Evolutionary conservation across 2,888 invertebrate species (phyloP).

Genomic region (Schizaphis graminum): DNA sequence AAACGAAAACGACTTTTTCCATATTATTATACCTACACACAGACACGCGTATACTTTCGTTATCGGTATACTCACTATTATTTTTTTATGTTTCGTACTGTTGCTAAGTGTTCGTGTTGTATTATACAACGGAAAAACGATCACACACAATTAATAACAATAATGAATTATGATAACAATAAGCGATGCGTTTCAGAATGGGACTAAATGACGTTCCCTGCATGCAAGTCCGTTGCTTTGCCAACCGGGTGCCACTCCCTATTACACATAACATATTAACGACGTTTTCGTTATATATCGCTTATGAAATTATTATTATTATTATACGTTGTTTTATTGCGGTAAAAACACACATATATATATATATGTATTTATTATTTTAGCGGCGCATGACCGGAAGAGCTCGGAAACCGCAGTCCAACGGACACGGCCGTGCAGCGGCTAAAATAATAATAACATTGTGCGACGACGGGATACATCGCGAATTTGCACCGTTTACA

Average conservation of each 20-base stretch:
- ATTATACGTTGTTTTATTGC: background rate
- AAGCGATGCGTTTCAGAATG: conserved; percentile 67
- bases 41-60: background rate
- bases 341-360: background rate
- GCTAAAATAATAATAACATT: background rate
- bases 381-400: background rate
- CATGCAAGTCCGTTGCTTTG: conserved; percentile 65
- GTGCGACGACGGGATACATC: background rate
- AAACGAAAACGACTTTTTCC: conserved; percentile 30
- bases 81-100: background rate
- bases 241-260: conserved; percentile 60
- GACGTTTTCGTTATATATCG: conserved; percentile 7
- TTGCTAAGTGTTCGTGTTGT: background rate
- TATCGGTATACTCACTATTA: conserved; percentile 14
- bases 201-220: conserved; percentile 70
- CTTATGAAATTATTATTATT: background rate
- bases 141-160: conserved; percentile 11
- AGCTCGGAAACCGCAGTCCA: conserved; percentile 12
- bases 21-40: background rate
- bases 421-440: background rate
- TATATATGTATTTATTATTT: background rate
- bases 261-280: conserved; percentile 26
- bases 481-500: background rate
- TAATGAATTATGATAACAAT: conserved; percentile 6
- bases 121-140: background rate